Conservation (phyloP, 2,113 vertebrate species). For the Patagioenas fasciata region DNA sequence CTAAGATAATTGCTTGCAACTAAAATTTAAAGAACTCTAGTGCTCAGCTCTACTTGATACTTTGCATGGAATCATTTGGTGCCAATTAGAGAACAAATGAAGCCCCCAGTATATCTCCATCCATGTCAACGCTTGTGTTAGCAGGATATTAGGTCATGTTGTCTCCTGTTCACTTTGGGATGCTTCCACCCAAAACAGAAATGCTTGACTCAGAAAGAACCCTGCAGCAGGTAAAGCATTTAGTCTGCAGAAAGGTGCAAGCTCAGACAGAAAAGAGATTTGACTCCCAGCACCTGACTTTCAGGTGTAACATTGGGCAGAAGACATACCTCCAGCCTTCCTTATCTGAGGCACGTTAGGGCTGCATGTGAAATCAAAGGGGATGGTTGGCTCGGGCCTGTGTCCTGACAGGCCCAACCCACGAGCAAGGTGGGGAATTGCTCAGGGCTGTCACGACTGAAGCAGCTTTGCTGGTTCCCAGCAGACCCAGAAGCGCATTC, state of each 20-base stretch:
- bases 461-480: not conserved
- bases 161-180: not conserved
- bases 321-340: not conserved
- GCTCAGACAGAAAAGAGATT: not conserved
- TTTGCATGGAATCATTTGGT: not conserved
- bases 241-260: not conserved
- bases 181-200: conserved; percentile 10
- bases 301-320: not conserved
- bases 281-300: not conserved
- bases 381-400: fast-evolving
- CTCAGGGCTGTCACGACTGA: not conserved
- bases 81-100: not conserved
- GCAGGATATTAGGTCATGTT: not conserved
- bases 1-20: not conserved
- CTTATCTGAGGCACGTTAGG: not conserved
- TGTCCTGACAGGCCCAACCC: not conserved
- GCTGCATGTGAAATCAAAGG: not conserved
- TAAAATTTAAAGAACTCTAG: not conserved
- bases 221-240: not conserved
- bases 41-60: not conserved
- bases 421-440: not conserved
- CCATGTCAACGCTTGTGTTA: not conserved
- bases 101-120: not conserved
- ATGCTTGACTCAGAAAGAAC: not conserved
- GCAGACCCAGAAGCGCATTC: not conserved